Conservation (phyloP, 2,888 invertebrate genomes). For the Cryptus viduatorius region DNA sequence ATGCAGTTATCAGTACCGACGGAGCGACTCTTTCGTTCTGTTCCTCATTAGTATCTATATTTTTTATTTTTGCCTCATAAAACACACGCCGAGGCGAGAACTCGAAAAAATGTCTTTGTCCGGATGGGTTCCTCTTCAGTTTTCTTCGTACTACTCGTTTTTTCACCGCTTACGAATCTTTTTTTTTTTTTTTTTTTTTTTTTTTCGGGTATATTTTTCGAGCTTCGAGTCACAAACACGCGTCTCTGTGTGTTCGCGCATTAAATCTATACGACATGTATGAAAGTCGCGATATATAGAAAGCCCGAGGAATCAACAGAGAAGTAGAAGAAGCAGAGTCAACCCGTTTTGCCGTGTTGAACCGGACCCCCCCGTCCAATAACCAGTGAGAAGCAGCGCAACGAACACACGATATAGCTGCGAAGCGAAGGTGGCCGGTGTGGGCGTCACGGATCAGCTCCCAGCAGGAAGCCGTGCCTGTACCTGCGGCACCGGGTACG, state of each 20-base stretch:
- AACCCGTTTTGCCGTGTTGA: constrained; percentile 36
- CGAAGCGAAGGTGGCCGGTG: constrained; percentile 73
- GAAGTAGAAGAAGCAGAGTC: constrained; percentile 28
- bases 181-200: no score
- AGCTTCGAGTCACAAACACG: neutral
- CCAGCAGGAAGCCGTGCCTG: constrained; percentile 80
- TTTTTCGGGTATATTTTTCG: neutral
- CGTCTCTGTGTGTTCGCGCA: neutral
- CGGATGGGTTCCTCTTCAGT: no score
- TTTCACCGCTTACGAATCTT: no score
- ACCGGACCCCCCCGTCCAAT: constrained; percentile 40
- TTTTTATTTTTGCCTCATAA: no score
- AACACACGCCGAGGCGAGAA: no score
- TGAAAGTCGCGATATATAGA: constrained; percentile 11
- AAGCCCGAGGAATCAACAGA: neutral
- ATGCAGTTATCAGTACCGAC: no score
- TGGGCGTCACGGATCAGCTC: constrained; percentile 81
- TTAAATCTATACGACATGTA: constrained; percentile 13
- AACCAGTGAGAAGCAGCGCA: constrained; percentile 54
- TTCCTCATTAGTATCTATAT: no score
- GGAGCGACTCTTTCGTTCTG: no score
- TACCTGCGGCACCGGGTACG: constrained; percentile 72
- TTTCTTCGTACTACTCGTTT: no score
- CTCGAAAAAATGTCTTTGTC: no score
- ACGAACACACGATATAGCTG: constrained; percentile 55